These are phyloP conservation scores for Horisme vitalbata DNA, from an alignment of 2,888 invertebrate genomes.

Conservation along the genomic window DNA sequence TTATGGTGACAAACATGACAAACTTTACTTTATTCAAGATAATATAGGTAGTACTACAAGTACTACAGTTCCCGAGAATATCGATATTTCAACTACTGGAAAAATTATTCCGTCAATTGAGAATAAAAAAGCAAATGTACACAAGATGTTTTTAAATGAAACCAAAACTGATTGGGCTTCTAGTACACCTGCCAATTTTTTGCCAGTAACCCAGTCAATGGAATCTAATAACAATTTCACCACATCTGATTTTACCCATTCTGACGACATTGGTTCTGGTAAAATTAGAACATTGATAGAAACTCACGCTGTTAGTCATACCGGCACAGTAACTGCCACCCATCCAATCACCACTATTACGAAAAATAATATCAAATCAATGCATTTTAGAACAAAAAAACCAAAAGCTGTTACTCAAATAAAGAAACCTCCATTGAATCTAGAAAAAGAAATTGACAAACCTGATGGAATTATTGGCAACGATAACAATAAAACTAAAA, in stretches of 20 bases:
- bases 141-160: slow-evolving; percentile 11
- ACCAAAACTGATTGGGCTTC: slow-evolving; percentile 1
- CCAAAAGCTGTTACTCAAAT: slow-evolving; percentile 67
- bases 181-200: slow-evolving; percentile 1
- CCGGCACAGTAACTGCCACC: slow-evolving; percentile 40
- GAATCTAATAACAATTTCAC: not conserved
- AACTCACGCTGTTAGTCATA: slow-evolving; percentile 19
- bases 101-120: not conserved
- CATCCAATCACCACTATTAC: slow-evolving; percentile 70
- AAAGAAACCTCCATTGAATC: slow-evolving; percentile 54
- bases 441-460: slow-evolving; percentile 38
- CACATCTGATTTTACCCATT: slow-evolving; percentile 3
- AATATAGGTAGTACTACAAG: slow-evolving; percentile 2
- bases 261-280: slow-evolving; percentile 3
- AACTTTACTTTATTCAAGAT: slow-evolving; percentile 51
- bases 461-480: slow-evolving; percentile 39
- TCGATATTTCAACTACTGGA: slow-evolving; percentile 7
- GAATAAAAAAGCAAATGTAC: slow-evolving; percentile 11
- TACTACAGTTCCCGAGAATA: slow-evolving; percentile 1
- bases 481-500: slow-evolving; percentile 57
- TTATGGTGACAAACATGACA: slow-evolving; percentile 75
- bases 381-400: slow-evolving; percentile 72
- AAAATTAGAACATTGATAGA: slow-evolving; percentile 14
- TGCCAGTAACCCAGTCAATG: no score
- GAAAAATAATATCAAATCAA: slow-evolving; percentile 66